Percentiles rank a stretch among this genome's conserved stretches.
Conservation (phyloP, 2,888 invertebrate species). For the Sphaerophoria taeniata region DNA sequence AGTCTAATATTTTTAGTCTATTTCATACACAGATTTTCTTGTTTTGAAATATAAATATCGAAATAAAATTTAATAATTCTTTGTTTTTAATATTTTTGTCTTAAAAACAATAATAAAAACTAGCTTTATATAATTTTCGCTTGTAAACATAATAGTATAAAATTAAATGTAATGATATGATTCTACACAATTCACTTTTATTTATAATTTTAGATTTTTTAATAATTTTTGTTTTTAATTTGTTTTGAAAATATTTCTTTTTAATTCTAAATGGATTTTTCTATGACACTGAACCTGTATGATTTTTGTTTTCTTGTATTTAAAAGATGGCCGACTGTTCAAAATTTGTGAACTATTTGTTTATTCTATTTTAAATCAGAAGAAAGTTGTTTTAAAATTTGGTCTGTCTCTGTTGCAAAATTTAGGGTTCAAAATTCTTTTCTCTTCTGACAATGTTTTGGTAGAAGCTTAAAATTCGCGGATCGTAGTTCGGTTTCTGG, state of each 20-base stretch:
- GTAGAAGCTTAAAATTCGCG: too few relatives aligned
- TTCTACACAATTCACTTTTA: conserved; percentile 68
- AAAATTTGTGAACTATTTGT: too few relatives aligned
- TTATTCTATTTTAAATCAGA: too few relatives aligned
- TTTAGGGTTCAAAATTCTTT: too few relatives aligned
- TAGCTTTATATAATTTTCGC: conserved; percentile 11
- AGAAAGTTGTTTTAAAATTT: too few relatives aligned
- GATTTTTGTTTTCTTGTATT: conserved; percentile 42
- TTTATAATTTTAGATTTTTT: conserved; percentile 4
- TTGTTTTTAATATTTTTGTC: conserved; percentile 2
- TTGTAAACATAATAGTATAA: conserved; percentile 48
- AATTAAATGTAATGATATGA: conserved; percentile 72
- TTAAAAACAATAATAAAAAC: conserved; percentile 31
- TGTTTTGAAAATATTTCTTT: not conserved
- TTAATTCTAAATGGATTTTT: conserved; percentile 33
- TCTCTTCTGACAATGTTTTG: too few relatives aligned
- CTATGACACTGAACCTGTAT: conserved; percentile 59
- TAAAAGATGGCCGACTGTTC: not conserved
- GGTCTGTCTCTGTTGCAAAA: too few relatives aligned
- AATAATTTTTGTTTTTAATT: conserved; percentile 4
- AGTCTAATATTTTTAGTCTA: conserved; percentile 45
- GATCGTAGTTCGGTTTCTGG: too few relatives aligned
- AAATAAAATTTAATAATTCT: conserved; percentile 11
- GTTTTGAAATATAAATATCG: conserved; percentile 2
- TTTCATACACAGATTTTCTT: conserved; percentile 59